Evolutionary conservation across 2,888 invertebrate species (phyloP), one percentile per base, ranked within the genome.

Genomic region (Rhimphoctona megacephalus): DNA sequence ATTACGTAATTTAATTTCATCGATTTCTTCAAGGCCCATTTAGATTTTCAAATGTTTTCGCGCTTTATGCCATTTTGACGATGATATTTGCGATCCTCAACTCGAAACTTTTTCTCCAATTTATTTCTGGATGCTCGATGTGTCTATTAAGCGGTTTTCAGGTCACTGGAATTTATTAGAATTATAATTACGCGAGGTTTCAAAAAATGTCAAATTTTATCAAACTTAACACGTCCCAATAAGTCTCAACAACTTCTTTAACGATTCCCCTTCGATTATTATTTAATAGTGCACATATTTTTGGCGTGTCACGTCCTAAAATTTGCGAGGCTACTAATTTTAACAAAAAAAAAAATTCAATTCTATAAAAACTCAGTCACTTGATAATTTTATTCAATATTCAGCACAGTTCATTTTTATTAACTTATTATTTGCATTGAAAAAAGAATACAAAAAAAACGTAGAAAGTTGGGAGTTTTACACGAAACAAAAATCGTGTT

Each of bases 1-100:
- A 52, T 77, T 77, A 77, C 77, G 66, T 77, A 52, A 66, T 66
- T 77, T 66, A 22, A 19, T 77, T 77, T 49, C 49, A 66, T 77
- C 17, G 66, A 77, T 77, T 52, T 17, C 5, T 22, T 52, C 36
- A 33, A 77, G 6, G 7, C 14, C 25, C 33, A 77, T 66, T 52
- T 49, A 30, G 14, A 43, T 43, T 74, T 43, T 39, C 14, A 72
- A 72, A 46, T 33, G 52, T 33, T 72, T 73, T 30, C 17, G 6
- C 70, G 3, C 19, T n/a, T 9, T 11, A 25, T 52, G 49, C 52
- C 19, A 52, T 54, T 52, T 36, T 33, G n/a, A 54, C 4, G 9
- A 36, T 9, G n/a, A 30, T n/a, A 52, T 49, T 72, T 52, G 72
- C 33, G 1, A 52, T 8, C 19, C 39, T 72, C n/a, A n/a, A 33